Conservation (phyloP, 2,888 invertebrate species). For the Noctua janthe region DNA sequence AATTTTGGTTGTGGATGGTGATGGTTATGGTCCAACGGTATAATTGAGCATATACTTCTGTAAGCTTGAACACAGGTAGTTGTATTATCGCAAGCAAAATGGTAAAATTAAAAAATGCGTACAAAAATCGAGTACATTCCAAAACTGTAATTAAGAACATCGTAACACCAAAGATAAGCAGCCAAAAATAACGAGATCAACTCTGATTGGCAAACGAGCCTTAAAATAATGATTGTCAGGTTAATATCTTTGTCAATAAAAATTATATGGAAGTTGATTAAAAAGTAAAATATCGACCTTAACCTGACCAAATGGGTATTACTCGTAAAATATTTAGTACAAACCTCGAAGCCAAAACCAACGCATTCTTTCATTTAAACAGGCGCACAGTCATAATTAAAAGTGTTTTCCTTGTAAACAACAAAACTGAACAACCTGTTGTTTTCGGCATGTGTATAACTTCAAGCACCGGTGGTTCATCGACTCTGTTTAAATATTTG, state of each 20-base stretch:
- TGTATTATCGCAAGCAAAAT: neutral
- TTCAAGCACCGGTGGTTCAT: neutral
- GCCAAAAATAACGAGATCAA: conserved; percentile 43
- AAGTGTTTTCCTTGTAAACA: conserved; percentile 9
- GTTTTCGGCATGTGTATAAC: neutral
- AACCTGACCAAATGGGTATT: conserved; percentile 23
- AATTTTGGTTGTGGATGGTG: neutral
- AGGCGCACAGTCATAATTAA: conserved; percentile 16
- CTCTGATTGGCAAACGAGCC: conserved; percentile 30
- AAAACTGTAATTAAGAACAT: conserved; percentile 17
- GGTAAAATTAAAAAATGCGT: neutral
- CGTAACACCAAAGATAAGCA: conserved; percentile 35
- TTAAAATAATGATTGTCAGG: conserved; percentile 53
- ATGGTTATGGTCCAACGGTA: too few species aligned
- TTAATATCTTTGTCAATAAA: conserved; percentile 37
- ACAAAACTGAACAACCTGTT: neutral
- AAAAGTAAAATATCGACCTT: conserved; percentile 46
- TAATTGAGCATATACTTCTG: neutral
- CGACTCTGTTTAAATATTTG: neutral
- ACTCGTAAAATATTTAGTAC: conserved; percentile 47
- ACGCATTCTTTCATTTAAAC: conserved; percentile 36
- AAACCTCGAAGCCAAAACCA: conserved; percentile 22
- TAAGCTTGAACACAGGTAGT: neutral
- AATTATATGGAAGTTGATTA: conserved; percentile 38
- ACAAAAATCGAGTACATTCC: neutral